Base-by-base conservation (phyloP, 2,113 vertebrate genomes). In the Gambusia holbrooki region DNA sequence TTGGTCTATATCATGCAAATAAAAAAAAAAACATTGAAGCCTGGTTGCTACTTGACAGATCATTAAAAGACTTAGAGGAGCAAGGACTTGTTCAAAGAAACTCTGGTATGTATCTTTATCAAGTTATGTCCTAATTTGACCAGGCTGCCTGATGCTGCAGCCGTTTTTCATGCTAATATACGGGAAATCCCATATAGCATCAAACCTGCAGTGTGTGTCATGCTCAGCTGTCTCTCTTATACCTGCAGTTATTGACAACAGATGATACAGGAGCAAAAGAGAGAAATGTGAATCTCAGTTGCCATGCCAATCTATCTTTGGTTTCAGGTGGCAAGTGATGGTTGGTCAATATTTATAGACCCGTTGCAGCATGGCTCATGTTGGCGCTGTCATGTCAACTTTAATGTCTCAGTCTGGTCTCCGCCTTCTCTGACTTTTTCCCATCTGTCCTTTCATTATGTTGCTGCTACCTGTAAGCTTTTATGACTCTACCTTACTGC, bases 241-340 rank as follows among this genome's bases (percentile, higher is more conserved):
- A 32, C 80, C 45, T 71, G 48, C 67, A 19, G 37, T 72, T 79
- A 68, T 74, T 84, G 76, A 71, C 74, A 69, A 71, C 22, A 25
- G 45, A 74, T 65, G 51, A 69, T 28, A 69, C 60, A 70, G 66
- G 81, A 76, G 67, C 73, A 72, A 69, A 61, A 51, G 66, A 58
- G 25, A 58, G 25, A 17, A 79, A 60, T 58, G 35, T 61, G 63
- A 84, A 45, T 73, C 77, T 89, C 84, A 84, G 88, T 92, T 90
- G 86, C 87, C 76, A 83, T 92, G 85, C 87, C 76, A 15, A 90
- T 89, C 86, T 85, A 82, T 90, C 87, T 91, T 88, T 82, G 84
- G 85, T 82, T 77, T 74, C 71, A 83, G 76, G 66, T 87, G 84
- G 82, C 65, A 76, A 66, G 69, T 71, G 74, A 84, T 68, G 73